A percentile compares a stretch with the other conserved stretches of the same genome.
Conservation (phyloP, 2,888 invertebrate species). For the Epinotia nisella region DNA sequence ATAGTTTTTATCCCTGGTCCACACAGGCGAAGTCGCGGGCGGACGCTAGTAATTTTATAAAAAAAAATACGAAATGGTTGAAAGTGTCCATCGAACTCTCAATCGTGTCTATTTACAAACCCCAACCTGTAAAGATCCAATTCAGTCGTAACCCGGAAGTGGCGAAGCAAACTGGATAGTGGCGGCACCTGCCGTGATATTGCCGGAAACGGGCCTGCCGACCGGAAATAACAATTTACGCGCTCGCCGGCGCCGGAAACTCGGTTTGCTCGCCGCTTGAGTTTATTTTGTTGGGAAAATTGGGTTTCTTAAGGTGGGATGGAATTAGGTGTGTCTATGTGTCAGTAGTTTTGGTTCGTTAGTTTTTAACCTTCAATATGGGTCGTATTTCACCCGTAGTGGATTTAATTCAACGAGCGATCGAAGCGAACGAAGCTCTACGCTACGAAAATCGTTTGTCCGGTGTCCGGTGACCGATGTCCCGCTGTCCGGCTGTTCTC, state of each 20-base stretch:
- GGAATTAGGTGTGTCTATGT: slow-evolving; percentile 13
- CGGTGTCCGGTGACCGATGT: no score
- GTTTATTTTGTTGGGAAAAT: slow-evolving; percentile 37
- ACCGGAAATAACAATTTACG: slow-evolving; percentile 78
- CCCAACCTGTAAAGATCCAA: slow-evolving; percentile 8
- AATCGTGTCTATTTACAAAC: background rate
- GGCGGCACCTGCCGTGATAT: slow-evolving; percentile 75
- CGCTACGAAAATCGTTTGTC: no score
- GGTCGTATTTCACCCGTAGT: background rate
- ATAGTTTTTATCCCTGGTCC: no score
- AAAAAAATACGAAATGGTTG: no score
- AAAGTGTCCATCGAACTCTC: no score
- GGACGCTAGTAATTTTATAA: no score
- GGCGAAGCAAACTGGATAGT: slow-evolving; percentile 70
- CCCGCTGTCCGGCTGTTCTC: no score
- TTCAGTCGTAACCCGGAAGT: slow-evolving; percentile 49
- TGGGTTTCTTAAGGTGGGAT: slow-evolving; percentile 40
- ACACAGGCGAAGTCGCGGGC: no score
- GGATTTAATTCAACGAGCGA: no score
- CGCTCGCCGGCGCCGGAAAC: slow-evolving; percentile 46
- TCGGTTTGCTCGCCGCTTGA: slow-evolving; percentile 15
- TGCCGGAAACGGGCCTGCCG: slow-evolving; percentile 73
- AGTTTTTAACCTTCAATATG: background rate
- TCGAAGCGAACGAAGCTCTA: no score
- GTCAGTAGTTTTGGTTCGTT: slow-evolving; percentile 6